phyloP scores from a whole-genome alignment of 2,888 invertebrate species.

The Callinectes sapidus region DNA sequence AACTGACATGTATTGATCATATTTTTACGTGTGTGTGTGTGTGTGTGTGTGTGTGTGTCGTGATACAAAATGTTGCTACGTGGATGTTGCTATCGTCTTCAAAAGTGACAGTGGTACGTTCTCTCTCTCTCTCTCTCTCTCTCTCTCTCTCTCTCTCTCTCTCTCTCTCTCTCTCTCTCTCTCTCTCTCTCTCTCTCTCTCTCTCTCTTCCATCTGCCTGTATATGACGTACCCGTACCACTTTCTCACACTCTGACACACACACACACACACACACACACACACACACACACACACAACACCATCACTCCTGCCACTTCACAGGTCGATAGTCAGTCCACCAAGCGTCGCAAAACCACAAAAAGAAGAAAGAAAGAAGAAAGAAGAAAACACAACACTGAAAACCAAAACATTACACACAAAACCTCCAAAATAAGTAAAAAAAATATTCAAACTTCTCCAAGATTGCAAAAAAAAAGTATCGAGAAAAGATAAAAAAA shows the following conservation, averaged over 20 bases:
- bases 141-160: constrained; percentile 37
- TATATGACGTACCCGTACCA: background rate
- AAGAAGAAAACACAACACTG: background rate
- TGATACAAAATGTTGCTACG: background rate
- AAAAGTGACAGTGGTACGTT: background rate
- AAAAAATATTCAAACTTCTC: background rate
- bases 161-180: constrained; percentile 37
- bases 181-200: constrained; percentile 37
- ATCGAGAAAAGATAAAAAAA: background rate
- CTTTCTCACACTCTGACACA: background rate
- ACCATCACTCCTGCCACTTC: background rate
- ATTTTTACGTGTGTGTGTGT: background rate
- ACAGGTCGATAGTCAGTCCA: background rate
- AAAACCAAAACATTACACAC: background rate
- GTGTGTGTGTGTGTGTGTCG: background rate
- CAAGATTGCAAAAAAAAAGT: background rate
- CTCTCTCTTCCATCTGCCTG: background rate
- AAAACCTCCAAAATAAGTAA: background rate
- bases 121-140: constrained; percentile 14
- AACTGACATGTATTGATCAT: too few relatives aligned
- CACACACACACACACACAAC: background rate
- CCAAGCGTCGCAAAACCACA: background rate
- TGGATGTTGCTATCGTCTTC: background rate
- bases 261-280: background rate
- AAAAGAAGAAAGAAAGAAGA: background rate